Conservation (phyloP, 2,888 invertebrate genomes). For the Candidula unifasciata region DNA sequence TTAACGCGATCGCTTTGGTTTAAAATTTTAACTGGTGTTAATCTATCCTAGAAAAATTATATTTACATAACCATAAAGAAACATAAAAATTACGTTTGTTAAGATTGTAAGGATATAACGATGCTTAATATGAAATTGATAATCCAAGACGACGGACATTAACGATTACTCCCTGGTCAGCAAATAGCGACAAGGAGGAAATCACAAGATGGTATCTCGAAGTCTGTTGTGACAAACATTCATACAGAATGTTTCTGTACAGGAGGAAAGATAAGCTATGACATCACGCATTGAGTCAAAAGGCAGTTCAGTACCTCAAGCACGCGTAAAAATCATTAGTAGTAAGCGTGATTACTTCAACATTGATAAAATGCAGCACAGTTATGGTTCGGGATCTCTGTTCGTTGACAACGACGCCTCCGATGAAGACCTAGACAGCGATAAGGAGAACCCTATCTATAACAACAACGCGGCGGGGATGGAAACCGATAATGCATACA, state of each 20-base stretch:
- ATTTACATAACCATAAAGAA: background rate
- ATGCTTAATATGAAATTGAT: too few species aligned
- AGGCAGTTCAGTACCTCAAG: background rate
- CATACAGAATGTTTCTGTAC: background rate
- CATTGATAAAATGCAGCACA: background rate
- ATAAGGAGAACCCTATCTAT: background rate
- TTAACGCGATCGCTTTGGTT: background rate
- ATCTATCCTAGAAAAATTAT: background rate
- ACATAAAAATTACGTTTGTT: background rate
- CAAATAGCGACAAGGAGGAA: too few species aligned
- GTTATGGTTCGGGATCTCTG: background rate
- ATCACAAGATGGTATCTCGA: too few species aligned
- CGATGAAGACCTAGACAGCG: background rate
- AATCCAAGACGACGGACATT: background rate
- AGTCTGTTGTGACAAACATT: background rate
- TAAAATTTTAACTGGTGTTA: background rate
- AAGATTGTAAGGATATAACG: too few species aligned
- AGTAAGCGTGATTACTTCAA: background rate
- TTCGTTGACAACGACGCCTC: constrained; percentile 18
- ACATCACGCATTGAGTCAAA: background rate
- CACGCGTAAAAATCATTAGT: constrained; percentile 24
- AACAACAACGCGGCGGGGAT: background rate
- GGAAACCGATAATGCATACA: constrained; percentile 12
- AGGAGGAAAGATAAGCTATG: constrained; percentile 15
- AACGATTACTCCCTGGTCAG: background rate